phyloP scores from a whole-genome alignment of 2,888 invertebrate genomes.

The Epirrhoe tristata region DNA sequence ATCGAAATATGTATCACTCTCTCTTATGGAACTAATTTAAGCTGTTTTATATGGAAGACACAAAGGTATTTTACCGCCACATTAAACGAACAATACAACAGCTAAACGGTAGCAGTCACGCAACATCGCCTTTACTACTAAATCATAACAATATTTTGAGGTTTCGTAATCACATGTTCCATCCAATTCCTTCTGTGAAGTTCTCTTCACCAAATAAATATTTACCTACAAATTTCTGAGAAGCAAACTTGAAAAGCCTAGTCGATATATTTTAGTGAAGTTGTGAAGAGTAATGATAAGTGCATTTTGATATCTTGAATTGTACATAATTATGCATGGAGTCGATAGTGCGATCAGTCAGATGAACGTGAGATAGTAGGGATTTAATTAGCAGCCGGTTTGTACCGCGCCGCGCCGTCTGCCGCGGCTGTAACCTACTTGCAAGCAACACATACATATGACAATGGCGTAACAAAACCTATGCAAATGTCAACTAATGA shows the following conservation, averaged over 20 bases:
- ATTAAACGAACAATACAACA: constrained; percentile 49
- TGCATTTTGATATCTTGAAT: constrained; percentile 5
- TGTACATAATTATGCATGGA: background rate
- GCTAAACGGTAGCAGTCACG: constrained; percentile 59
- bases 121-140: constrained; percentile 41
- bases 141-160: constrained; percentile 35
- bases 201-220: constrained; percentile 18
- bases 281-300: background rate
- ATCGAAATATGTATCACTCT: constrained; percentile 51
- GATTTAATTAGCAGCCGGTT: constrained; percentile 64
- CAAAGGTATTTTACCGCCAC: constrained; percentile 44
- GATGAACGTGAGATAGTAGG: constrained; percentile 34
- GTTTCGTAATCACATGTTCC: constrained; percentile 24
- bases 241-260: no score
- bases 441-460: constrained; percentile 46
- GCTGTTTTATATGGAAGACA: constrained; percentile 34
- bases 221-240: constrained; percentile 18
- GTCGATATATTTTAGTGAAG: background rate
- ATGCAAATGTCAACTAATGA: constrained; percentile 24
- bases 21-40: constrained; percentile 44
- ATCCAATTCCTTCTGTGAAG: constrained; percentile 24
- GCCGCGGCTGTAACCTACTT: constrained; percentile 65
- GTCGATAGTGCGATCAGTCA: constrained; percentile 29
- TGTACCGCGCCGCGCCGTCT: constrained; percentile 72
- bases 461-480: constrained; percentile 34